Percentiles rank a stretch among this genome's conserved stretches.
Evolutionary conservation across 2,113 vertebrate species (phyloP).

Genomic region (Tachysurus vachellii): DNA sequence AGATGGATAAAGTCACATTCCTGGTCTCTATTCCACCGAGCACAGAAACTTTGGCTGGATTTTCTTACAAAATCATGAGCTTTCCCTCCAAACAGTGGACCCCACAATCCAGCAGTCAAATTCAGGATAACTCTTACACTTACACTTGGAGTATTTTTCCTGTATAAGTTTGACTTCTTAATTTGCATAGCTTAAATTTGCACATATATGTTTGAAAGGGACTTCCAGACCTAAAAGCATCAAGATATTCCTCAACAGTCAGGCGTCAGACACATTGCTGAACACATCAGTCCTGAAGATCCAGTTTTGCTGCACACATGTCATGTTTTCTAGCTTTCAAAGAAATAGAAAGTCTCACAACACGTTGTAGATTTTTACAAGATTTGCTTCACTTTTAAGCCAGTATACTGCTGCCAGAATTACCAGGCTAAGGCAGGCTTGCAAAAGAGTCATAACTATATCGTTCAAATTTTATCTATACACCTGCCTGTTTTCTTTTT

Average conservation of each 20-base stretch:
- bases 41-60: not conserved
- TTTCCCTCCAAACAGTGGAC: not conserved
- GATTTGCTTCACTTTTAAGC: not conserved
- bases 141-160: not conserved
- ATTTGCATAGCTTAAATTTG: conserved; percentile 1
- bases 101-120: not conserved
- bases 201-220: not conserved
- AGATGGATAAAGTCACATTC: not conserved
- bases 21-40: not conserved
- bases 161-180: not conserved
- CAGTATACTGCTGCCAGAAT: not conserved
- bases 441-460: not conserved
- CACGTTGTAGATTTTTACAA: not conserved
- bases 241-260: not conserved
- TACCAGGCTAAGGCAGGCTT: not conserved
- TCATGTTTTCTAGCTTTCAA: not conserved
- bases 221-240: not conserved
- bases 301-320: not conserved
- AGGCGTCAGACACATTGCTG: not conserved
- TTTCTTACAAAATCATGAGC: not conserved
- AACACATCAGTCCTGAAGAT: not conserved
- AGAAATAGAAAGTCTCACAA: not conserved
- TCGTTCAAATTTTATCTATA: not conserved
- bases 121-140: not conserved
- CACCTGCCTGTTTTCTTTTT: not conserved